Percentiles rank a stretch among this genome's conserved stretches.
phyloP scores from a whole-genome alignment of 2,888 invertebrate species.

The Pollenia labialis region DNA sequence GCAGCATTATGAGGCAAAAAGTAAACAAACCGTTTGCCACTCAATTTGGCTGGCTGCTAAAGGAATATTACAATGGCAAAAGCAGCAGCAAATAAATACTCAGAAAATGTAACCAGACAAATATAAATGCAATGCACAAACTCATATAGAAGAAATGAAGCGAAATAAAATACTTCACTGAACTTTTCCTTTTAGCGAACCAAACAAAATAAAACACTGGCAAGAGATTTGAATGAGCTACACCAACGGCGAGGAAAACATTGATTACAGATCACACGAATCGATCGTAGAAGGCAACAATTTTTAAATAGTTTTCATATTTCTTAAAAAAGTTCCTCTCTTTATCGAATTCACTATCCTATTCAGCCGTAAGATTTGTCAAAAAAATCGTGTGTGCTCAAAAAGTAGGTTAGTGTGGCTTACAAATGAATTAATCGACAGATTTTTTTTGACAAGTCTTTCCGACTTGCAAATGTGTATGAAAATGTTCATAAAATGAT shows the following conservation, averaged over 20 bases:
- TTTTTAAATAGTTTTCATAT: no score
- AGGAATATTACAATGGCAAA: conserved; percentile 21
- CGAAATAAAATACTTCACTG: conserved; percentile 61
- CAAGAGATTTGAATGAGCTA: conserved; percentile 22
- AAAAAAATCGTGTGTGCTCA: no score
- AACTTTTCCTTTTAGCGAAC: conserved; percentile 34
- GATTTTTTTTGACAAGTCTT: no score
- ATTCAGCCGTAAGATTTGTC: no score
- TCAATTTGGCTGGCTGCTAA: conserved; percentile 71
- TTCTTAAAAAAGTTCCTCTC: no score
- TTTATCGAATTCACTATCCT: no score
- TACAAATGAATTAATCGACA: no score
- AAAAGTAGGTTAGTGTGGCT: no score
- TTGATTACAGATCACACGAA: not conserved
- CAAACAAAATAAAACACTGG: conserved; percentile 4
- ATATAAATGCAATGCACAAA: conserved; percentile 2
- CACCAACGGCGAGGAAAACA: not conserved
- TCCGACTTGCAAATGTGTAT: no score
- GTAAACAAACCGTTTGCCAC: conserved; percentile 68
- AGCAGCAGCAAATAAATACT: conserved; percentile 10
- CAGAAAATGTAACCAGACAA: conserved; percentile 9
- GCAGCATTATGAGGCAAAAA: conserved; percentile 52
- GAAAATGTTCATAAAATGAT: no score
- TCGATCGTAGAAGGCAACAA: not conserved
- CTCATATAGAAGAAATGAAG: conserved; percentile 34